These are phyloP conservation scores for Torymus aiolomorphi DNA, from an alignment of 2,888 invertebrate genomes.

Conservation along the genomic window DNA sequence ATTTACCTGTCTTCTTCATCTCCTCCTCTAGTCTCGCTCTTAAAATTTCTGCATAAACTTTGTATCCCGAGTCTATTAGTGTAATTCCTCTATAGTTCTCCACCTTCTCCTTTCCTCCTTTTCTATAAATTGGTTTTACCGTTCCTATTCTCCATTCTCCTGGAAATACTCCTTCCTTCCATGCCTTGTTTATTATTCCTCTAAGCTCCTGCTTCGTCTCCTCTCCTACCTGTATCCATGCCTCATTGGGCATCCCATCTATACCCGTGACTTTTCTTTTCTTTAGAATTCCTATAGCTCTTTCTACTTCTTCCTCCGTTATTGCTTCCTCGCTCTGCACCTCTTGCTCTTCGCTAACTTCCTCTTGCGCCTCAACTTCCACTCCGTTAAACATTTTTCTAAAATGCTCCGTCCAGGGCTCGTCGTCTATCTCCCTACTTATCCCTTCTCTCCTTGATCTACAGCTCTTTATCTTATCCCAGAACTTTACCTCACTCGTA, in stretches of 20 bases:
- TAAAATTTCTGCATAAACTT: constrained; percentile 10
- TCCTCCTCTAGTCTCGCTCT: constrained; percentile 7
- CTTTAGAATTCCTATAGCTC: background rate
- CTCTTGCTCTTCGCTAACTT: background rate
- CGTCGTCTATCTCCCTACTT: background rate
- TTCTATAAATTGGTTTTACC: constrained; percentile 10
- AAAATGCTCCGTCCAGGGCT: background rate
- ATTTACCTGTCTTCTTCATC: background rate
- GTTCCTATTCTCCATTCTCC: constrained; percentile 11
- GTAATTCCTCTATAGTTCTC: constrained; percentile 20
- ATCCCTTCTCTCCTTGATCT: background rate
- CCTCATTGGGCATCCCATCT: no score
- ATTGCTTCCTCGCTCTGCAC: background rate
- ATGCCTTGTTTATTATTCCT: background rate
- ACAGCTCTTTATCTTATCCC: background rate
- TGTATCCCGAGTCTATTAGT: constrained; percentile 15
- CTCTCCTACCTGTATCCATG: background rate
- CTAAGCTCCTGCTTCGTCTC: background rate
- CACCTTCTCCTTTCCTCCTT: background rate
- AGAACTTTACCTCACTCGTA: background rate
- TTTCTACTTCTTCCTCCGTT: background rate
- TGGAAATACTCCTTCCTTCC: constrained; percentile 1
- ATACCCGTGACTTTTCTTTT: background rate
- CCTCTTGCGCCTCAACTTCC: background rate
- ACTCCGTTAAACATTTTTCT: background rate